phyloP scores from a whole-genome alignment of 2,888 invertebrate species.

The Glaucopsyche alexis region DNA sequence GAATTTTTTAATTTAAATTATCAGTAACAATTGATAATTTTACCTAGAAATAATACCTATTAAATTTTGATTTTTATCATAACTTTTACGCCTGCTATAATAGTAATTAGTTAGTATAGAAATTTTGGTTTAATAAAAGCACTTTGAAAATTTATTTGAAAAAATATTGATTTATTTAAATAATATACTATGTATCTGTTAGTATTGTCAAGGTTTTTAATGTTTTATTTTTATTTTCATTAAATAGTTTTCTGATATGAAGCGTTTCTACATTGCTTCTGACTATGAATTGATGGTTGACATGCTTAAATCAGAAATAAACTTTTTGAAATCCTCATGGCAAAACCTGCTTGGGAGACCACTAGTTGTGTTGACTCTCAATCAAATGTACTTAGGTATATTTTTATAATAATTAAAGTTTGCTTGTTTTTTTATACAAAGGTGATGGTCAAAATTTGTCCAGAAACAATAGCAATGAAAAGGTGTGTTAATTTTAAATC shows the following conservation, averaged over 20 bases:
- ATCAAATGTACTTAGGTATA: conserved; percentile 93
- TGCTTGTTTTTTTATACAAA: conserved; percentile 17
- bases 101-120: too few relatives aligned
- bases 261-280: conserved; percentile 98
- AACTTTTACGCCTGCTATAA: too few relatives aligned
- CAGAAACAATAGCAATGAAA: too few relatives aligned
- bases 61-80: too few relatives aligned
- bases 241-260: conserved; percentile 96
- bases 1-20: conserved; percentile 1
- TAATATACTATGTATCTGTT: too few relatives aligned
- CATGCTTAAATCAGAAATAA: conserved; percentile 97
- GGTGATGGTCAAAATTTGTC: too few relatives aligned
- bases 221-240: conserved; percentile 43
- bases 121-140: too few relatives aligned
- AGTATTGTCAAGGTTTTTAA: conserved; percentile 23
- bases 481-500: too few relatives aligned
- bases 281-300: conserved; percentile 99
- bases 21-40: too few relatives aligned
- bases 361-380: conserved; percentile 93
- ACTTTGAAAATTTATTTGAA: too few relatives aligned
- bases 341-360: conserved; percentile 98
- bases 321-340: conserved; percentile 99
- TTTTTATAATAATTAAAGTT: conserved; percentile 36
- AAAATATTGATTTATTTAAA: too few relatives aligned
- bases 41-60: too few relatives aligned